phyloP scores from a whole-genome alignment of 2,113 vertebrate genomes.

The Petroica traversi region DNA sequence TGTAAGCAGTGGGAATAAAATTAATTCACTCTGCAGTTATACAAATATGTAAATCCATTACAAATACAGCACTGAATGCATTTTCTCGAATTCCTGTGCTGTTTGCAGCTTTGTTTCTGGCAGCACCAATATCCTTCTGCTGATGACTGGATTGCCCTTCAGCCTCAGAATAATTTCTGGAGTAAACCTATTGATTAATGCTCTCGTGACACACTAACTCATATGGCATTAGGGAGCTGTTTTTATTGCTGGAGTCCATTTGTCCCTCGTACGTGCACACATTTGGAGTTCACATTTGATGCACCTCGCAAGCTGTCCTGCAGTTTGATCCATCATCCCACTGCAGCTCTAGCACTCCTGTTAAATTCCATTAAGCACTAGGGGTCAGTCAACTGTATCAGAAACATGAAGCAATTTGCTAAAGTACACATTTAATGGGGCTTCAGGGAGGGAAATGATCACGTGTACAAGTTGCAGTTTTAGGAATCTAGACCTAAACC shows the following conservation, averaged over 20 bases:
- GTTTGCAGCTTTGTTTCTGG: conserved; percentile 49
- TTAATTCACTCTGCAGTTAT: conserved; percentile 30
- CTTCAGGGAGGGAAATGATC: not conserved
- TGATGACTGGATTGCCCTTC: not conserved
- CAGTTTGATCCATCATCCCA: not conserved
- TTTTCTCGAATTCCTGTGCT: conserved; percentile 6
- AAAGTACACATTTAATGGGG: not conserved
- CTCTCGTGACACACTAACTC: not conserved
- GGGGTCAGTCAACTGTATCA: not conserved
- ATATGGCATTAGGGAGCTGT: not conserved
- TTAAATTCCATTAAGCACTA: conserved; percentile 33
- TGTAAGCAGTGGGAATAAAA: conserved; percentile 40
- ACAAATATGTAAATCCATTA: conserved; percentile 31
- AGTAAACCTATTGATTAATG: conserved; percentile 23
- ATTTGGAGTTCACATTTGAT: not conserved
- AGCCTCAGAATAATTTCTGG: not conserved
- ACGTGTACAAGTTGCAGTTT: not conserved
- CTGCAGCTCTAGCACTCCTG: not conserved
- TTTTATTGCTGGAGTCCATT: not conserved
- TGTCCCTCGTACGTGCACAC: not conserved
- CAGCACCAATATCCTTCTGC: not conserved
- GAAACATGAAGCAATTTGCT: not conserved
- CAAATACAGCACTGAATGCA: not conserved
- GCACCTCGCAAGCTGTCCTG: not conserved
- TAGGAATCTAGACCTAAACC: not conserved